Evolutionary conservation across 2,888 invertebrate species (phyloP).

Genomic region (Drosophila macrospina): DNA sequence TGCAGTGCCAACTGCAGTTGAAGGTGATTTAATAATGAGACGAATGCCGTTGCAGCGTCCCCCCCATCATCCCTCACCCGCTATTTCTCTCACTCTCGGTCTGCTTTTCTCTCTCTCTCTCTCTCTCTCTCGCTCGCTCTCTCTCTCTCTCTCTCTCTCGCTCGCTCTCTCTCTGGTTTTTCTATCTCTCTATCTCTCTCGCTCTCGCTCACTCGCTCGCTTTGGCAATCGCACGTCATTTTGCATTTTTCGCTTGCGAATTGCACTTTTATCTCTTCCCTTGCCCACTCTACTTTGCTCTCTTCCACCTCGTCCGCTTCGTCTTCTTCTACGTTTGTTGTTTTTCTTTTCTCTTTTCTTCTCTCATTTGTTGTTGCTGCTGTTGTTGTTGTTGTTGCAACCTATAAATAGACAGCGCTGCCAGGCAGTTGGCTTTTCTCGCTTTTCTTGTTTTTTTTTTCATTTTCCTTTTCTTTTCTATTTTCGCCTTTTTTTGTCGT

Average conservation of each 20-base stretch:
- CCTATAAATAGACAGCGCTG: constrained; percentile 68
- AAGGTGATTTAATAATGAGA: constrained; percentile 81
- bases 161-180: neutral
- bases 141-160: constrained; percentile 9
- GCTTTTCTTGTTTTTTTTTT: constrained; percentile 1
- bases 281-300: neutral
- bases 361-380: constrained; percentile 26
- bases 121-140: neutral
- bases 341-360: constrained; percentile 31
- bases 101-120: constrained; percentile 1
- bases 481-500: constrained; percentile 13
- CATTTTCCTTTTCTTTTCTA: neutral
- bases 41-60: constrained; percentile 13
- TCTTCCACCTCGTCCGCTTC: neutral
- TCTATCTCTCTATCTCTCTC: neutral
- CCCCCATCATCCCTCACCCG: neutral
- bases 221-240: constrained; percentile 35
- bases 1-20: constrained; percentile 79
- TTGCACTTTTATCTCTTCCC: constrained; percentile 18
- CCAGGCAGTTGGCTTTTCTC: constrained; percentile 28
- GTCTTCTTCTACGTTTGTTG: constrained; percentile 14
- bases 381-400: constrained; percentile 34
- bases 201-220: constrained; percentile 1
- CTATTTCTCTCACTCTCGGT: neutral
- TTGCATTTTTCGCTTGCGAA: constrained; percentile 22